These are phyloP conservation scores for Nymphalis c-album DNA, from an alignment of 2,888 invertebrate species.

Conservation along the genomic window DNA sequence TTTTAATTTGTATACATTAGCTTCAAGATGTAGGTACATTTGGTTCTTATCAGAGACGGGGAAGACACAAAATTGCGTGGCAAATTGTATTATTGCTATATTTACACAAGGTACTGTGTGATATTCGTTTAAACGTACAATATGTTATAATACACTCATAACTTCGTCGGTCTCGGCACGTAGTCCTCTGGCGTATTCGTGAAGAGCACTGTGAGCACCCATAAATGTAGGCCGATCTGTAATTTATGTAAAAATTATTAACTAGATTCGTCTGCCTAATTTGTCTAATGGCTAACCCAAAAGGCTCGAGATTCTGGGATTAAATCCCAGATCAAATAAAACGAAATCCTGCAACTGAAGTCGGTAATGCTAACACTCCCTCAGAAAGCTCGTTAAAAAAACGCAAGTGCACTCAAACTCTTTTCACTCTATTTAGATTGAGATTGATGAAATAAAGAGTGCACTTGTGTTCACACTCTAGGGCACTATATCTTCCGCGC, in stretches of 20 bases:
- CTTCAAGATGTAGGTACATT: neutral
- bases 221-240: slow-evolving; percentile 88
- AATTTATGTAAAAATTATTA: neutral
- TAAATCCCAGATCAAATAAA: neutral
- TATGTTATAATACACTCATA: slow-evolving; percentile 41
- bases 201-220: slow-evolving; percentile 90
- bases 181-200: slow-evolving; percentile 84
- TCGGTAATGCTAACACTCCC: too few relatives aligned
- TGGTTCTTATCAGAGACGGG: neutral
- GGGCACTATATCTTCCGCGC: too few relatives aligned
- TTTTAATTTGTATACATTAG: too few relatives aligned
- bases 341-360: too few relatives aligned
- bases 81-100: slow-evolving; percentile 14
- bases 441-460: too few relatives aligned
- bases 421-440: too few relatives aligned
- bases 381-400: too few relatives aligned
- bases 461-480: too few relatives aligned
- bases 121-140: slow-evolving; percentile 10
- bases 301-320: neutral
- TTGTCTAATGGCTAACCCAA: too few relatives aligned
- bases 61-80: neutral
- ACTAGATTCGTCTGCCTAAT: too few relatives aligned
- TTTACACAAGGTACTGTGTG: slow-evolving; percentile 31
- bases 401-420: too few relatives aligned
- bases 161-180: slow-evolving; percentile 48